These are phyloP conservation scores for Falcaria lacertinaria DNA, from an alignment of 2,888 invertebrate genomes.

Conservation along the genomic window DNA sequence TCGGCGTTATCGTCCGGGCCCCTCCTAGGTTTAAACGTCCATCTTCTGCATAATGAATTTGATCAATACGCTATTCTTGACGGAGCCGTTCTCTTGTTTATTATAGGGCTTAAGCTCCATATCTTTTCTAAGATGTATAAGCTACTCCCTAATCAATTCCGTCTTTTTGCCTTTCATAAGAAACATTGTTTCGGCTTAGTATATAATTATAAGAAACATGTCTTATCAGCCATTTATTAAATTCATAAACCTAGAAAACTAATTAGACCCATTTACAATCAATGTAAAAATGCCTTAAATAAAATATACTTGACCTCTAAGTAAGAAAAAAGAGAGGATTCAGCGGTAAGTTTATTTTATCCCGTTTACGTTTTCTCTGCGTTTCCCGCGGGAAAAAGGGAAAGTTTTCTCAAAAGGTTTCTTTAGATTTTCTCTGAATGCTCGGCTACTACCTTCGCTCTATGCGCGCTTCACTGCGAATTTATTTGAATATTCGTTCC, in stretches of 20 bases:
- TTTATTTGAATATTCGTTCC: slow-evolving; percentile 51
- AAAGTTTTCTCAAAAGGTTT: slow-evolving; percentile 43
- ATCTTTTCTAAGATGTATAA: slow-evolving; percentile 17
- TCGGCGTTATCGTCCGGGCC: slow-evolving; percentile 29
- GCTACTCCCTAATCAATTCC: slow-evolving; percentile 16
- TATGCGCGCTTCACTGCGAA: slow-evolving; percentile 43
- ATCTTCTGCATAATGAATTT: slow-evolving; percentile 51
- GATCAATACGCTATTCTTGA: slow-evolving; percentile 38
- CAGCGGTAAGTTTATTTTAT: slow-evolving; percentile 44
- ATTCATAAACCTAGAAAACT: too few relatives aligned
- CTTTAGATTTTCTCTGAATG: slow-evolving; percentile 46
- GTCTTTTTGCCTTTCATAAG: slow-evolving; percentile 9
- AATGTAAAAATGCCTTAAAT: too few relatives aligned
- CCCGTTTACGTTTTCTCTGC: slow-evolving; percentile 36
- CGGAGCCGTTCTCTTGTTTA: slow-evolving; percentile 31
- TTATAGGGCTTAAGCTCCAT: slow-evolving; percentile 23
- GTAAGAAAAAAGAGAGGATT: too few relatives aligned
- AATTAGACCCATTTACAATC: too few relatives aligned
- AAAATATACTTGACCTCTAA: too few relatives aligned
- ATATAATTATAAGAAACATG: too few relatives aligned
- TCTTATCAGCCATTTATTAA: too few relatives aligned
- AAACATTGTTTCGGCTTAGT: not conserved
- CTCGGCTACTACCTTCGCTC: slow-evolving; percentile 4
- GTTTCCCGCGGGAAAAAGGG: slow-evolving; percentile 36
- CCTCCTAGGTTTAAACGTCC: slow-evolving; percentile 40